Evolutionary conservation across 2,113 vertebrate genomes (phyloP), one percentile per base, ranked within the genome.

Genomic region (Salvelinus alpinus): DNA sequence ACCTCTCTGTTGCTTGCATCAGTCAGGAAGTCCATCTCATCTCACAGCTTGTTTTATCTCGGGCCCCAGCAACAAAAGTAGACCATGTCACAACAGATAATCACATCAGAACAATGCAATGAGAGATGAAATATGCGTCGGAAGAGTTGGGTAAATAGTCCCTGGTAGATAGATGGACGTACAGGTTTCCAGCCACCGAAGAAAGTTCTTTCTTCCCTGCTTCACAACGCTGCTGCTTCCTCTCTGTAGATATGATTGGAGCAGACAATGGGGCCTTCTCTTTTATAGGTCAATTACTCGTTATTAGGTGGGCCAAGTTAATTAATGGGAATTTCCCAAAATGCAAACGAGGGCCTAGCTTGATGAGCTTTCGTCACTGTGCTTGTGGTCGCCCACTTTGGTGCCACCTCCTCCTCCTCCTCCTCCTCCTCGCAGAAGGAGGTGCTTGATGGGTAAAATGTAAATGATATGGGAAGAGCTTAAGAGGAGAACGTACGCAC

Each of bases 251-350:
- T 90, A 91, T 95, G 92, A 94, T 95, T 93, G 94, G 94, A 92
- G 89, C 86, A 95, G 94, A 93, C 94, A 91, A 89, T 89, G 92
- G 91, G 91, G 94, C 92, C 94, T 94, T 94, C 92, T 90, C 87
- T 92, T 94, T 94, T 95, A 95, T 96, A 94, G 92, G 92, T 96
- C 95, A 95, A 94, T 95, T 96, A 97, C 94, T 94, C 88, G 91
- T 94, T 93, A 94, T 95, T 96, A 94, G 88, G 88, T 95, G 94
- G 95, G 94, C 92, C 91, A 92, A 94, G 87, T 94, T 93, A 93
- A 94, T 94, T 93, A 94, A 93, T 91, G 87, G 88, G 22, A 93
- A 93, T 93, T 94, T 89, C 90, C 92, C 91, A 92, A 93, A 93
- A 93, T 93, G 93, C 90, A 91, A 91, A 93, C 88, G 88, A 90